phyloP scores from a whole-genome alignment of 2,888 invertebrate species.

The Parelbella ahira region DNA sequence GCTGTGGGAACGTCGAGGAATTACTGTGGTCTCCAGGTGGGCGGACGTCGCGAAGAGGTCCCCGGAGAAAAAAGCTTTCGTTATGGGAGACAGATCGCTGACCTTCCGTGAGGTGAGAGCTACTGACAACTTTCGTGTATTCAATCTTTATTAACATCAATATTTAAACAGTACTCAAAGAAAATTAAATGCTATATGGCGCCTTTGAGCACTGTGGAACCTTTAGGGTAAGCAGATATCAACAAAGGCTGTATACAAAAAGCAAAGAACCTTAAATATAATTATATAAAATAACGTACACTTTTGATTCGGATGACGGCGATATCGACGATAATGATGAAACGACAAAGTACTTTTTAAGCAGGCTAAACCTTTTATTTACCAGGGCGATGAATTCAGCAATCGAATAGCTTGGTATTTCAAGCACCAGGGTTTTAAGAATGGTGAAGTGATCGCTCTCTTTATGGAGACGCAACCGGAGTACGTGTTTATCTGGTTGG shows the following conservation, averaged over 20 bases:
- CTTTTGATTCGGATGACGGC: too few species aligned
- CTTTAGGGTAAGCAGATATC: too few species aligned
- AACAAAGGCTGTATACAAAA: too few species aligned
- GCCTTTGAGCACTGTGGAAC: too few species aligned
- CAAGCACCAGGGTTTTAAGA: constrained; percentile 70
- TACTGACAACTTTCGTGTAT: too few species aligned
- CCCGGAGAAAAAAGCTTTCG: constrained; percentile 85
- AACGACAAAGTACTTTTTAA: too few species aligned
- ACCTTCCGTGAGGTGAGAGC: constrained; percentile 83
- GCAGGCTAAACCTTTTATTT: constrained; percentile 10
- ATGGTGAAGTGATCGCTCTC: constrained; percentile 92
- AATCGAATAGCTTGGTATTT: constrained; percentile 81
- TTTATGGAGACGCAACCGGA: constrained; percentile 95
- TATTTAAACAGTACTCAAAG: too few species aligned
- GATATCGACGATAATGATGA: too few species aligned
- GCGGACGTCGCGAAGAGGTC: constrained; percentile 64
- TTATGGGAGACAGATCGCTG: constrained; percentile 84
- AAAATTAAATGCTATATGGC: too few species aligned
- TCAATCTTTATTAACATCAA: too few species aligned
- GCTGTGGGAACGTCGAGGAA: constrained; percentile 72
- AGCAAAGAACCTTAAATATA: too few species aligned
- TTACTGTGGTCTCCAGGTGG: constrained; percentile 81
- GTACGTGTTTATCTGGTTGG: constrained; percentile 94
- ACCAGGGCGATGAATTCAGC: constrained; percentile 80
- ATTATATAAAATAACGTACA: too few species aligned